Percentiles rank a stretch among this genome's conserved stretches.
Conservation (phyloP, 1,140 invertebrate species). For the Apis florea region DNA sequence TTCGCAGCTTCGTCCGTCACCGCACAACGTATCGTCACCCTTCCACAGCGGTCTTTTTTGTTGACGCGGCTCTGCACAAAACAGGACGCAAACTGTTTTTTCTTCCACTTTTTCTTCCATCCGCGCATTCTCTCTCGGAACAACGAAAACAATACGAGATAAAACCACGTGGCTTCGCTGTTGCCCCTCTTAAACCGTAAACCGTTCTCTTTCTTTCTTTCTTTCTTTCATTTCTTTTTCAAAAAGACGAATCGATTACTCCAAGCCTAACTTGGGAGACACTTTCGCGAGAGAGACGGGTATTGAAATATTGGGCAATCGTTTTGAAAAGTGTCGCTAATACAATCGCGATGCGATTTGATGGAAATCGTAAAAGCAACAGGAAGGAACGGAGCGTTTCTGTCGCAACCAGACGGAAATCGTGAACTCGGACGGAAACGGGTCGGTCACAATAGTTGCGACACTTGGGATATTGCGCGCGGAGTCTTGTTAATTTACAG, state of each 20-base stretch:
- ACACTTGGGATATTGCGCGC: conserved; percentile 54
- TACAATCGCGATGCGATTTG: not conserved
- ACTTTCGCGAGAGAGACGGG: not conserved
- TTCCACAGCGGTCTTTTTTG: conserved; percentile 79
- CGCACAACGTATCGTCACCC: conserved; percentile 82
- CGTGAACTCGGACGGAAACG: conserved; percentile 40
- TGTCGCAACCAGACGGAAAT: conserved; percentile 56
- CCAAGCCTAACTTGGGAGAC: conserved; percentile 51
- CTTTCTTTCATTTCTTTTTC: too few species aligned
- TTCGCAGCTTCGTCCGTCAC: conserved; percentile 91
- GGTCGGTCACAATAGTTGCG: conserved; percentile 46
- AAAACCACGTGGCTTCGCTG: not conserved
- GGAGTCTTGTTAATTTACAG: conserved; percentile 44
- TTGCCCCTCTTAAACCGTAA: too few species aligned
- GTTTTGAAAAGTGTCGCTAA: not conserved
- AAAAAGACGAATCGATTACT: conserved; percentile 41
- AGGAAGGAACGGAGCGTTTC: conserved; percentile 5
- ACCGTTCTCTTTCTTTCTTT: not conserved
- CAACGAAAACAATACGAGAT: not conserved
- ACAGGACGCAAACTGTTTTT: conserved; percentile 63
- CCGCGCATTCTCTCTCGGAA: not conserved
- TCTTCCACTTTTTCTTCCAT: not conserved
- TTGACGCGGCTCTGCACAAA: conserved; percentile 78
- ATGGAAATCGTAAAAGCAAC: conserved; percentile 16
- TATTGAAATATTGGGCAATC: not conserved